phyloP scores from a whole-genome alignment of 2,888 invertebrate genomes.

The Himalopsyche anomala region DNA sequence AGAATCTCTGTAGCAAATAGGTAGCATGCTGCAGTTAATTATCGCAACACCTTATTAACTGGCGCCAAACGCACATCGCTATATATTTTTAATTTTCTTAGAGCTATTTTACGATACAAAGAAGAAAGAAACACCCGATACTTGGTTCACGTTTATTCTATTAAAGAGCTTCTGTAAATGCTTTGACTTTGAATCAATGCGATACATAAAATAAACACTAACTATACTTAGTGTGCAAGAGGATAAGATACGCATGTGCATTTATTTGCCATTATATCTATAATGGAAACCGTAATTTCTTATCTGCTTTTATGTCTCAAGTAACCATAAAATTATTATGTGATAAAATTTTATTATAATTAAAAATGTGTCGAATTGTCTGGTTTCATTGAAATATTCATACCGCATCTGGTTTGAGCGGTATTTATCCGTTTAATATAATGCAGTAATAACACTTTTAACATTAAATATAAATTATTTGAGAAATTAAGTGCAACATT shows the following conservation, averaged over 20 bases:
- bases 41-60: conserved; percentile 28
- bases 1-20: neutral
- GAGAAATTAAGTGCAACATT: too few species aligned
- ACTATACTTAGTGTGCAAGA: too few species aligned
- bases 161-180: neutral
- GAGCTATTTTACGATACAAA: neutral
- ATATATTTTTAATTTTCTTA: neutral
- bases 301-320: too few species aligned
- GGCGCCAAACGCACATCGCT: conserved; percentile 28
- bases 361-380: neutral
- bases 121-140: neutral
- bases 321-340: neutral
- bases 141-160: neutral
- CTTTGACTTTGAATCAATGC: neutral
- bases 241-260: too few species aligned
- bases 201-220: neutral
- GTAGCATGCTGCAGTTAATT: conserved; percentile 20
- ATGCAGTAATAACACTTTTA: too few species aligned
- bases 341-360: conserved; percentile 14
- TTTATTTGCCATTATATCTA: neutral
- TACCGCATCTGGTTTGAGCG: neutral
- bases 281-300: neutral
- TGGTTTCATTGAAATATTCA: neutral
- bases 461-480: too few species aligned
- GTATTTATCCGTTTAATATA: too few species aligned